Conservation (phyloP, 2,113 vertebrate species). For the Entomyzon cyanotis region DNA sequence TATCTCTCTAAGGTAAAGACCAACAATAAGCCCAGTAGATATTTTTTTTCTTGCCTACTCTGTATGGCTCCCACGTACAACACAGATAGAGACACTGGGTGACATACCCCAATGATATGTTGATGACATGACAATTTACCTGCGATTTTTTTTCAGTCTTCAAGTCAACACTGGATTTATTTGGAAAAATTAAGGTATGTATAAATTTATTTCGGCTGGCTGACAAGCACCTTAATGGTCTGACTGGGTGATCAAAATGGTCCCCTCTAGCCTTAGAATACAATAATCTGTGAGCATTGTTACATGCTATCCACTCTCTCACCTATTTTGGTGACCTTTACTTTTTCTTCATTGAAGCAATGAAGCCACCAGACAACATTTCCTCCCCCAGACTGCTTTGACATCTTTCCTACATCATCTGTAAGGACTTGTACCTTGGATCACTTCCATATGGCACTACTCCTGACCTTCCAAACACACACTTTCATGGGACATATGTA, state of each 20-base stretch:
- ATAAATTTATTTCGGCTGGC: neutral
- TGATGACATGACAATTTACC: neutral
- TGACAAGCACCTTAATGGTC: neutral
- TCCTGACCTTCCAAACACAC: neutral
- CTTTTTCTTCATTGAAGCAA: neutral
- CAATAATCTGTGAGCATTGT: neutral
- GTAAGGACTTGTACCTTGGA: neutral
- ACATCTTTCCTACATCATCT: neutral
- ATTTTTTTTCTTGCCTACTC: neutral
- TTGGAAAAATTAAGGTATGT: neutral
- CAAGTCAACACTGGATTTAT: neutral
- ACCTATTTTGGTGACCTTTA: neutral
- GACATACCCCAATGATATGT: neutral
- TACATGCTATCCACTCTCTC: neutral
- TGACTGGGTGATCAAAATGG: neutral
- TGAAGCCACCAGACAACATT: neutral
- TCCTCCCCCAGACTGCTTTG: neutral
- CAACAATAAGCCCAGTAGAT: neutral
- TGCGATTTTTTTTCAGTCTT: neutral
- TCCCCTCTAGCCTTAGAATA: neutral
- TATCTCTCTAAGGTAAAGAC: neutral
- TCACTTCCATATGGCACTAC: neutral
- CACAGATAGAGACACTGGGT: neutral
- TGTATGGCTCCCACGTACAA: neutral
- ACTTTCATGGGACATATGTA: neutral